These are phyloP conservation scores for Cromileptes altivelis DNA, from an alignment of 2,113 vertebrate species.

Conservation along the genomic window DNA sequence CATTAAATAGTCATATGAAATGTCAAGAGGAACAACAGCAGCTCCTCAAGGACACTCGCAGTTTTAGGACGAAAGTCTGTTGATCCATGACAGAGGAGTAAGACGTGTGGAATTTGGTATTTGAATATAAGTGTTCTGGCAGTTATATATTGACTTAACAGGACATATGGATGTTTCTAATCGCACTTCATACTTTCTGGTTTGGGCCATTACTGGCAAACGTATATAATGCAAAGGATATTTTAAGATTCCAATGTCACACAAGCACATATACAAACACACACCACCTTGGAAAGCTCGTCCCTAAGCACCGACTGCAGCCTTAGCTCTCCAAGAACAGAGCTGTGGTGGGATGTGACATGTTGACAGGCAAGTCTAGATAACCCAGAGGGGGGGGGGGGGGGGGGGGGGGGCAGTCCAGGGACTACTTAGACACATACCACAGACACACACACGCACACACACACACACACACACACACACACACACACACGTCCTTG, in stretches of 20 bases:
- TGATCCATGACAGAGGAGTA: neutral
- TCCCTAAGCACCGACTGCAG: slow-evolving; percentile 9
- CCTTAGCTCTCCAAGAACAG: slow-evolving; percentile 26
- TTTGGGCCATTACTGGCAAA: neutral
- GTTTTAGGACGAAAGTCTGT: slow-evolving; percentile 21
- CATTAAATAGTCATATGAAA: slow-evolving; percentile 64
- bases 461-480: slow-evolving; percentile 1
- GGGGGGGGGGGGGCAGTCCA: neutral
- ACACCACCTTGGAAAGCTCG: slow-evolving; percentile 1
- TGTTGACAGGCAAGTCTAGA: slow-evolving; percentile 39
- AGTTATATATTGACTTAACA: neutral
- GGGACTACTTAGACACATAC: slow-evolving; percentile 20
- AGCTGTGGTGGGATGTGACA: slow-evolving; percentile 43
- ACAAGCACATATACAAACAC: slow-evolving; percentile 8
- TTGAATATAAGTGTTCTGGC: neutral
- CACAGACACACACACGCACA: neutral
- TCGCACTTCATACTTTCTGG: neutral
- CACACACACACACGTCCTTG: slow-evolving; percentile 18
- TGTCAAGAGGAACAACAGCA: slow-evolving; percentile 34
- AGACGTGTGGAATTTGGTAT: neutral
- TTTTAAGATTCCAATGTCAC: neutral
- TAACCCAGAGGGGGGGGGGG: slow-evolving; percentile 16
- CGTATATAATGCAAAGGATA: neutral
- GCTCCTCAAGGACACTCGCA: slow-evolving; percentile 12
- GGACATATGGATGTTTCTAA: neutral